These are phyloP conservation scores for Eciton burchellii DNA, from an alignment of 1,140 invertebrate genomes.

Conservation along the genomic window DNA sequence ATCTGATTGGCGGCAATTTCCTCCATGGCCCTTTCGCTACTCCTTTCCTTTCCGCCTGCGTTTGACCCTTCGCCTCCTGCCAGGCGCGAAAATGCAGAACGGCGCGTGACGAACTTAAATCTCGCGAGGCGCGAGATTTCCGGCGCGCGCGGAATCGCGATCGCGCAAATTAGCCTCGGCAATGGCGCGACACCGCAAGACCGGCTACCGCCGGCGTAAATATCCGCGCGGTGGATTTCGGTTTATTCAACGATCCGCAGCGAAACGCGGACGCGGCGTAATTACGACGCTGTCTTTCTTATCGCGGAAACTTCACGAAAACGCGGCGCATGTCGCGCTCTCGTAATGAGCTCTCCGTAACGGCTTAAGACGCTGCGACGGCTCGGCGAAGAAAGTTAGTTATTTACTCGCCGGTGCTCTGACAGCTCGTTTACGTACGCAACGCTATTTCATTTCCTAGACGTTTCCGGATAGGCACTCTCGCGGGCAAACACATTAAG, in stretches of 20 bases:
- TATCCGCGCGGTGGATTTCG: conserved; percentile 57
- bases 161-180: conserved; percentile 44
- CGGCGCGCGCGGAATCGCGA: neutral
- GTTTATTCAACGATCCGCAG: conserved; percentile 68
- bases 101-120: conserved; percentile 18
- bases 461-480: conserved; percentile 68
- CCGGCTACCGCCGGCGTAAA: conserved; percentile 60
- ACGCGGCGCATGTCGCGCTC: conserved; percentile 56
- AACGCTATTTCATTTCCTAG: conserved; percentile 77
- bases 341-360: conserved; percentile 71
- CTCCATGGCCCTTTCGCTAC: conserved; percentile 30
- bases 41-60: conserved; percentile 1
- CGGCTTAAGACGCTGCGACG: conserved; percentile 70
- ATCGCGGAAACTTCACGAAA: conserved; percentile 38
- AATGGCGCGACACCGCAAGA: too few species aligned
- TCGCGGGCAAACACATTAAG: conserved; percentile 75
- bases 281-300: conserved; percentile 68
- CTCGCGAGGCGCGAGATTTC: neutral
- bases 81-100: neutral
- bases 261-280: conserved; percentile 64
- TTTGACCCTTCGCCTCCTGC: conserved; percentile 3
- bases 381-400: conserved; percentile 76
- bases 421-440: conserved; percentile 77
- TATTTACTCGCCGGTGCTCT: conserved; percentile 74
- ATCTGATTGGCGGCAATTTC: conserved; percentile 66